Evolutionary conservation across 2,797 vertebrate species (phyloP).

Genomic region (Gymnothorax reevesii): DNA sequence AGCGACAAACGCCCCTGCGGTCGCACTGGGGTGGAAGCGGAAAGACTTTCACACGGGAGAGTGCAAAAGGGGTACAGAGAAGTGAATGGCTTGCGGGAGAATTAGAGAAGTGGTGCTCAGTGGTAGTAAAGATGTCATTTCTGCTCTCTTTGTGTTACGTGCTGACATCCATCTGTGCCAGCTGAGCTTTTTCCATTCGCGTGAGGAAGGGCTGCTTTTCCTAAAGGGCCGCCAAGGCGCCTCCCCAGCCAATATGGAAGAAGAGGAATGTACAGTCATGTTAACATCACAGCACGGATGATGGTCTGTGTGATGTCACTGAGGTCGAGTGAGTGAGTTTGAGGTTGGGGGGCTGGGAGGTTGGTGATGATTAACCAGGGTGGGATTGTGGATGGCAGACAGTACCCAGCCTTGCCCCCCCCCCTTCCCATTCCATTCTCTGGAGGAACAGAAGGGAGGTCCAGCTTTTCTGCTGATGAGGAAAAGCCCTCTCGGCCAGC

Average conservation of each 20-base stretch:
- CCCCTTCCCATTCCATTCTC: background rate
- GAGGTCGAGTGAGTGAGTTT: background rate
- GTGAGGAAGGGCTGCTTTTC: background rate
- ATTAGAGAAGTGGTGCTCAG: background rate
- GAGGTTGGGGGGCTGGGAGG: background rate
- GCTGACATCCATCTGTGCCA: background rate
- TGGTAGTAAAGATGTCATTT: background rate
- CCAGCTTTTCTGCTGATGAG: constrained; percentile 12
- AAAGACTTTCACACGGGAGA: background rate
- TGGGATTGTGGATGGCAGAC: background rate
- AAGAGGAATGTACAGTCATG: background rate
- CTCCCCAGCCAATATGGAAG: background rate
- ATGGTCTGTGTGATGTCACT: background rate
- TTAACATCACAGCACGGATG: background rate
- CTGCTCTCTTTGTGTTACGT: background rate
- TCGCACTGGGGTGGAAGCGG: background rate
- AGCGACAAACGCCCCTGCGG: background rate
- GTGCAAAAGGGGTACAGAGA: background rate
- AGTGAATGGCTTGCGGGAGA: background rate
- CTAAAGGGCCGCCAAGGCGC: background rate
- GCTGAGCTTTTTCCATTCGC: background rate
- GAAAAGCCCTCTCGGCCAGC: background rate
- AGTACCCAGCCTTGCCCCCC: constrained; percentile 1
- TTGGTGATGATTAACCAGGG: background rate
- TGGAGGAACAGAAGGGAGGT: background rate